These are phyloP conservation scores for Mactra quadrangularis DNA, from an alignment of 1,140 invertebrate genomes.

Conservation along the genomic window DNA sequence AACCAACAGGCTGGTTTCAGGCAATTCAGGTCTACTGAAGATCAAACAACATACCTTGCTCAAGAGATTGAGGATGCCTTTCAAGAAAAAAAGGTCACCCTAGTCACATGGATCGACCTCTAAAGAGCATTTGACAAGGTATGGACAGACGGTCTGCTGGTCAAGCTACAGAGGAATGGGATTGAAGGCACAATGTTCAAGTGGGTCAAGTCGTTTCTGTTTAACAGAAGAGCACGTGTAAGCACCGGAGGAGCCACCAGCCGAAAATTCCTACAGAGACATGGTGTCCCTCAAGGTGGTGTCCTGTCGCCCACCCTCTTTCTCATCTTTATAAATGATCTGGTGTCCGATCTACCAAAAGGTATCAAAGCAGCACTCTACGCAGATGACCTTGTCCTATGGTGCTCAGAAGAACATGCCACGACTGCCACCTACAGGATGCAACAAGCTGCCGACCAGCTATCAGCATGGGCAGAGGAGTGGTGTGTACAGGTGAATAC, in stretches of 20 bases:
- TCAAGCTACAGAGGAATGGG: constrained; percentile 7
- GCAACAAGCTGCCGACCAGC: no score
- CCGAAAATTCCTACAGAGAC: neutral
- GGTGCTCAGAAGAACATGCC: neutral
- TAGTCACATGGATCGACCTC: constrained; percentile 6
- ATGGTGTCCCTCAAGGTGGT: neutral
- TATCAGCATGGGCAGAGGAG: no score
- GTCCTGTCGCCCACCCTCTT: neutral
- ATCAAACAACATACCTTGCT: constrained; percentile 14
- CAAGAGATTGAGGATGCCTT: constrained; percentile 1
- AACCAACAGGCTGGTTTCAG: constrained; percentile 6
- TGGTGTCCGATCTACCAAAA: neutral
- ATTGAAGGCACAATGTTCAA: neutral
- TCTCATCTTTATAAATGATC: neutral
- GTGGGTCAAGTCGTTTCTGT: constrained; percentile 19
- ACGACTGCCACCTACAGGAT: no score
- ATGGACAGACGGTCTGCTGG: constrained; percentile 7
- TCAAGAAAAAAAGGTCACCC: constrained; percentile 13
- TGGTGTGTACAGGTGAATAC: no score
- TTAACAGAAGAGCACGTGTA: constrained; percentile 13
- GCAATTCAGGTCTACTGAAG: constrained; percentile 12
- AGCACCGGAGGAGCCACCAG: neutral
- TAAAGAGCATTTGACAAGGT: constrained; percentile 47
- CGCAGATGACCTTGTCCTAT: constrained; percentile 8
- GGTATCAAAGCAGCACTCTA: no score